Evolutionary conservation across 2,797 vertebrate species (phyloP).

Genomic region (Brotogeris chrysoptera): DNA sequence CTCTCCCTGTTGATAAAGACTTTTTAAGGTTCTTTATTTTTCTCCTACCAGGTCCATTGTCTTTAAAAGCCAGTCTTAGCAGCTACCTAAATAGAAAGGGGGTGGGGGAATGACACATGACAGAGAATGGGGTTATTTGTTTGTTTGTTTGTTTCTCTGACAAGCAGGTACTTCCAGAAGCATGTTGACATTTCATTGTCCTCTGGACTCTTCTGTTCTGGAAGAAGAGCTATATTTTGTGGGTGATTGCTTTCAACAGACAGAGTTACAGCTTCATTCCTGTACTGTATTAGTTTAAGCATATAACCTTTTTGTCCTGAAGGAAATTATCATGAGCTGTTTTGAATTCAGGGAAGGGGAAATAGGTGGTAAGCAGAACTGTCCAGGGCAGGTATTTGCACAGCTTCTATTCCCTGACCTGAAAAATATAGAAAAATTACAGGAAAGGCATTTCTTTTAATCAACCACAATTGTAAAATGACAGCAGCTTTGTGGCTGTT

Average conservation of each 20-base stretch:
- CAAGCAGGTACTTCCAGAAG: slow-evolving; percentile 23
- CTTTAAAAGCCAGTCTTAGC: not conserved
- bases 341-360: slow-evolving; percentile 4
- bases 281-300: not conserved
- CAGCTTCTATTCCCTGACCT: not conserved
- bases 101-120: not conserved
- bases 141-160: not conserved
- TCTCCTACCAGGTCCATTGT: not conserved
- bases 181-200: not conserved
- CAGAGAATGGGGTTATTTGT: not conserved
- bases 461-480: not conserved
- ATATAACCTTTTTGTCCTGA: slow-evolving; percentile 2
- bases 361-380: not conserved
- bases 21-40: not conserved
- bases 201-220: not conserved
- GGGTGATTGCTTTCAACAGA: slow-evolving; percentile 3
- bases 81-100: not conserved
- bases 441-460: not conserved
- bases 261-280: not conserved
- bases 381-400: not conserved
- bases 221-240: not conserved
- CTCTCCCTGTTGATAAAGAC: not conserved
- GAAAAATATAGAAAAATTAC: not conserved
- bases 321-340: not conserved
- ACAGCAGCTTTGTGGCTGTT: not conserved